Base-by-base conservation (phyloP, 2,113 vertebrate species). In the Petrocephalus zakoni region DNA sequence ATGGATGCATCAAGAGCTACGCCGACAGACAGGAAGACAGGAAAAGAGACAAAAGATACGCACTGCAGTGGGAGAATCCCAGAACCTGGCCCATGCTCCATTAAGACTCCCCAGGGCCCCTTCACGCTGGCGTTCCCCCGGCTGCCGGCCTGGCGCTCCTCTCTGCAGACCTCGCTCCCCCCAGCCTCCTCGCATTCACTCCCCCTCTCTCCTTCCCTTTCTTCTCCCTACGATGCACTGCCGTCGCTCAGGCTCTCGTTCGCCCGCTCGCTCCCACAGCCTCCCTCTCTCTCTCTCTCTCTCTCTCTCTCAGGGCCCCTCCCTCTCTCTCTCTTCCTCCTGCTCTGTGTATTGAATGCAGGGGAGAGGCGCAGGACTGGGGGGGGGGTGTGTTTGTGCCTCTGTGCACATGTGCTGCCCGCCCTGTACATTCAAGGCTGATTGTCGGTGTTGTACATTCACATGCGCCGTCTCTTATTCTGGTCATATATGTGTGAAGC, bases 81-180 rank as follows among this genome's bases (percentile, higher is more conserved):
- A 96, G 93, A 95, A 95, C 94, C 95, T 96, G 96, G 94, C 96
- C 96, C 96, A 96, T 96, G 89, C 95, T 96, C 96, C 96, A 96
- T 96, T 92, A 95, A 96, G 94, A 89, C 94, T 94, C 94, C 42
- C 91, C 93, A 93, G 95, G 94, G 93, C 94, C 93, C 92, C 91
- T 93, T 94, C 93, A 94, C 93, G 92, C 93, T 93, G 93, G 93
- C 94, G 93, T 92, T 90, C 92, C 92, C 93, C 90, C 90, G 90
- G 90, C 89, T 85, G 87, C 72, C 29, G 89, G 56, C 53, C 15
- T 55, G 7, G n/a, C 51, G 3, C 89, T 88, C 68, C 87, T 61
- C 29, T 42, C 86, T 61, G 22, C 61, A 55, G 34, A 88, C 75
- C 83, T 61, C 47, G 89, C 90, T 90, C 90, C 88, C 88, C 88